A percentile compares a stretch with the other conserved stretches of the same genome.
phyloP scores from a whole-genome alignment of 2,797 vertebrate species.

The Argyrosomus regius region DNA sequence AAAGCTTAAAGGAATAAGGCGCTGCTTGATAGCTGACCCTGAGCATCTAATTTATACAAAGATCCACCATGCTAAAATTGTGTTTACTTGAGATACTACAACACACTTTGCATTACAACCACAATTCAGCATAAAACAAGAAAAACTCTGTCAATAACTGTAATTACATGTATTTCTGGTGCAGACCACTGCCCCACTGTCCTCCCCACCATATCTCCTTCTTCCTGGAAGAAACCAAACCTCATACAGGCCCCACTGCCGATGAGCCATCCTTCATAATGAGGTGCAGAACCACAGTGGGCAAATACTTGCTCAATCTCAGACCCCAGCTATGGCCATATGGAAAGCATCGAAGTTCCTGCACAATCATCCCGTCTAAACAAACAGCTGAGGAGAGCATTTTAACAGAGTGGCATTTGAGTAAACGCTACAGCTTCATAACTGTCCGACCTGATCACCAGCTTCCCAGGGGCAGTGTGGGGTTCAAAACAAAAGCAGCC shows the following conservation, averaged over 20 bases:
- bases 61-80: background rate
- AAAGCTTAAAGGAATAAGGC: background rate
- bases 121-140: conserved; percentile 7
- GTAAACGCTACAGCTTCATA: conserved; percentile 39
- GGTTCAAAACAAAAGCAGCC: conserved; percentile 32
- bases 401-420: conserved; percentile 54
- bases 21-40: background rate
- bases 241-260: conserved; percentile 29
- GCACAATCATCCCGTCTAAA: conserved; percentile 68
- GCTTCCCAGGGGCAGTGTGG: conserved; percentile 9
- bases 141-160: conserved; percentile 11
- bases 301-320: conserved; percentile 65
- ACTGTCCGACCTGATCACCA: conserved; percentile 15
- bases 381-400: conserved; percentile 54
- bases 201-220: conserved; percentile 11
- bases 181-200: conserved; percentile 9
- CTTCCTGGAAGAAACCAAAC: conserved; percentile 49
- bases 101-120: conserved; percentile 1
- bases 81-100: conserved; percentile 7
- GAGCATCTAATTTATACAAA: background rate
- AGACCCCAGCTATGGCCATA: conserved; percentile 54
- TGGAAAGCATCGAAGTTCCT: conserved; percentile 68
- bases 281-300: conserved; percentile 57
- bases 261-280: conserved; percentile 50
- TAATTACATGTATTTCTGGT: conserved; percentile 27